These are phyloP conservation scores for Mylabris sibirica DNA, from an alignment of 2,888 invertebrate genomes.

Conservation along the genomic window DNA sequence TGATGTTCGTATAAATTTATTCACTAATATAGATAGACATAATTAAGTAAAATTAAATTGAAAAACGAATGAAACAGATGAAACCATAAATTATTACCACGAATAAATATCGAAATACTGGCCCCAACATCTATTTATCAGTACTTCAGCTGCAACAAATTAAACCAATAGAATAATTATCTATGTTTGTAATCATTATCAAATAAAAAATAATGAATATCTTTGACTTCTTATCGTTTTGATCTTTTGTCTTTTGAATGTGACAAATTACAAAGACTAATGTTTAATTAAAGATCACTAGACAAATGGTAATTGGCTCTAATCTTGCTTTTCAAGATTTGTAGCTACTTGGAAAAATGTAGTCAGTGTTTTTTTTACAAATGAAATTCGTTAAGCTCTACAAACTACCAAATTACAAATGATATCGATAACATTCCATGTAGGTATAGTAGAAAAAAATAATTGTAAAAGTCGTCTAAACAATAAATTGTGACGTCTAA, in stretches of 20 bases:
- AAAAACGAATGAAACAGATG: not conserved
- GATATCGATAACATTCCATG: no score
- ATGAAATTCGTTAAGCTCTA: no score
- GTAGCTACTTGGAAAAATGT: no score
- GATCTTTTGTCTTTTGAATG: not conserved
- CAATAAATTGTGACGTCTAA: no score
- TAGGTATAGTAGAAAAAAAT: no score
- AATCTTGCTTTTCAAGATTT: no score
- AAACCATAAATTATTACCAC: not conserved
- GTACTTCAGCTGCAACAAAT: not conserved
- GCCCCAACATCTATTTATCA: conserved; percentile 14
- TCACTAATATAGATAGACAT: conserved; percentile 14
- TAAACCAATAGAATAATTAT: not conserved
- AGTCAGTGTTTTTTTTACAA: no score
- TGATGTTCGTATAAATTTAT: conserved; percentile 24
- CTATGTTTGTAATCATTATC: no score
- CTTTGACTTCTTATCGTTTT: not conserved
- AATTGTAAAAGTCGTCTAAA: no score
- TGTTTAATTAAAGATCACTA: not conserved
- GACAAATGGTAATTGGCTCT: not conserved
- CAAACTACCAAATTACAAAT: no score
- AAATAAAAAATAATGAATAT: not conserved
- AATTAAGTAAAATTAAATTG: conserved; percentile 12
- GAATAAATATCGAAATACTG: conserved; percentile 24
- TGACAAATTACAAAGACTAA: not conserved